A percentile compares a stretch with the other conserved stretches of the same genome.
Evolutionary conservation across 2,113 vertebrate species (phyloP).

Genomic region (Halcyon senegalensis): DNA sequence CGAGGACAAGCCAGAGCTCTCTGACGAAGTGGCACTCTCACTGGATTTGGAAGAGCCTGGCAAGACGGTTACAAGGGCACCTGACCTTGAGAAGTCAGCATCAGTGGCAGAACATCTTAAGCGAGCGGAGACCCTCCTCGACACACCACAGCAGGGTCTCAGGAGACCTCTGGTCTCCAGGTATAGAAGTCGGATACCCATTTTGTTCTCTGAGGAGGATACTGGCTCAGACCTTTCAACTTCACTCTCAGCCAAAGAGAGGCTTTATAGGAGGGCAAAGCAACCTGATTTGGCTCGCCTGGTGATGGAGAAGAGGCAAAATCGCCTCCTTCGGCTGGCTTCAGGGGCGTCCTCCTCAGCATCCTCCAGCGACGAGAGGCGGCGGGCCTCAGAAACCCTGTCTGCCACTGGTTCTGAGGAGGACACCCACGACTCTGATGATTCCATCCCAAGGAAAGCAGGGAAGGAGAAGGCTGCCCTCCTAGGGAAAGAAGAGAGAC

Average conservation of each 20-base stretch:
- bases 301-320: slow-evolving; percentile 89
- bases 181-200: slow-evolving; percentile 88
- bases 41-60: slow-evolving; percentile 50
- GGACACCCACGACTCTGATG: slow-evolving; percentile 86
- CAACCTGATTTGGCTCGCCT: slow-evolving; percentile 86
- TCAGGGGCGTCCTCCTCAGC: slow-evolving; percentile 87
- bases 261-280: slow-evolving; percentile 77
- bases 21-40: background rate
- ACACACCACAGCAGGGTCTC: background rate
- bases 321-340: slow-evolving; percentile 80
- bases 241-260: slow-evolving; percentile 76
- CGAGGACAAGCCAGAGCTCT: background rate
- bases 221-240: slow-evolving; percentile 85
- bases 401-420: slow-evolving; percentile 92
- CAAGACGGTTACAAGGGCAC: slow-evolving; percentile 22
- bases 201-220: slow-evolving; percentile 89
- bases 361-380: slow-evolving; percentile 87
- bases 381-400: slow-evolving; percentile 83
- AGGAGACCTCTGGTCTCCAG: slow-evolving; percentile 48
- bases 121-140: background rate
- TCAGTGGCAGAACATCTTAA: slow-evolving; percentile 31
- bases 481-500: slow-evolving; percentile 69
- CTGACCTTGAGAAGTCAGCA: background rate
- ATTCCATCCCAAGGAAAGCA: slow-evolving; percentile 75
- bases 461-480: slow-evolving; percentile 48